phyloP scores from a whole-genome alignment of 1,140 invertebrate species.

The Lucilia sericata region DNA sequence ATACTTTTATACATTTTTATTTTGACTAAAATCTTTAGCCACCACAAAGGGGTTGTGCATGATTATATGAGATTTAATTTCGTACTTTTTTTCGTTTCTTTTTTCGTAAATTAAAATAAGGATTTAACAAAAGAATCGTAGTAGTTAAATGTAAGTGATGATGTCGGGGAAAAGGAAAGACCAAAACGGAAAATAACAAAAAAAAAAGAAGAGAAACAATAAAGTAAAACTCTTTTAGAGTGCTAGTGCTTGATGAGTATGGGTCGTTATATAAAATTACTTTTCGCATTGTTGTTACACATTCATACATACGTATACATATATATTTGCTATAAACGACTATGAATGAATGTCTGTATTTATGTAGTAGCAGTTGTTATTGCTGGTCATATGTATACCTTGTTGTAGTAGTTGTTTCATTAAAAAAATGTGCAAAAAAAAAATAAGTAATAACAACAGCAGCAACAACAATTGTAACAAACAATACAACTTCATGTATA shows the following conservation, averaged over 20 bases:
- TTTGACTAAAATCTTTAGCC: neutral
- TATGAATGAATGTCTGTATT: conserved; percentile 9
- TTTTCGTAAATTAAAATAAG: conserved; percentile 7
- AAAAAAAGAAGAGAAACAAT: neutral
- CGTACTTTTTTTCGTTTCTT: neutral
- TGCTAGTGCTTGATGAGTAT: neutral
- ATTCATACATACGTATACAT: too few relatives aligned
- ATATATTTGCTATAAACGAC: neutral
- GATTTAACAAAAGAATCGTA: conserved; percentile 13
- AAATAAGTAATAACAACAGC: neutral
- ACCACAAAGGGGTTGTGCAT: conserved; percentile 21
- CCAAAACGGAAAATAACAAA: neutral
- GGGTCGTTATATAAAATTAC: conserved; percentile 22
- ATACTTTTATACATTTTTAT: neutral
- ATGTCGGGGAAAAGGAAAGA: too few relatives aligned
- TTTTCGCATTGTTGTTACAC: conserved; percentile 13
- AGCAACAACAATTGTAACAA: neutral
- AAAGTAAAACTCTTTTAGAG: neutral
- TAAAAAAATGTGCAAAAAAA: neutral
- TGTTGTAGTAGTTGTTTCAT: neutral
- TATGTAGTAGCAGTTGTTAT: neutral
- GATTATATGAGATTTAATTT: conserved; percentile 40
- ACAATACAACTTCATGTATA: neutral
- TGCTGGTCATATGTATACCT: neutral
- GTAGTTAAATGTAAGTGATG: too few relatives aligned